Evolutionary conservation across 2,888 invertebrate species (phyloP).

Genomic region (Orthonevra nobilis): DNA sequence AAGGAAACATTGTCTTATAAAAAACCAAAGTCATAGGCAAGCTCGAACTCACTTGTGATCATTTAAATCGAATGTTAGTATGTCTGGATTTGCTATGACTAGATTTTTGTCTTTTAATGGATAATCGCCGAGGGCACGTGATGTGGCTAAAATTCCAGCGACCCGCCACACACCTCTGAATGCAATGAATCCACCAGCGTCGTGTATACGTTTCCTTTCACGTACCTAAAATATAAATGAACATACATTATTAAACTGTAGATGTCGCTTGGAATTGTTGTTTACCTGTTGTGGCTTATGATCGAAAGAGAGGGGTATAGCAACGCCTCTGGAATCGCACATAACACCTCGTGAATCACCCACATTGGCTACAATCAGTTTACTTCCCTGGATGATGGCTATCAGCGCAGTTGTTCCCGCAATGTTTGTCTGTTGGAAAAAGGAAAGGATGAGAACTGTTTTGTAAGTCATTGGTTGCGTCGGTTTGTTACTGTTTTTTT

Average conservation of each 20-base stretch:
- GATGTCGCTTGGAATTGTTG: too few species aligned
- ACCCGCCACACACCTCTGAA: slow-evolving; percentile 98
- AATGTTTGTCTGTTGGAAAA: slow-evolving; percentile 84
- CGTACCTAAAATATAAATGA: slow-evolving; percentile 85
- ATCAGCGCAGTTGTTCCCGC: slow-evolving; percentile 96
- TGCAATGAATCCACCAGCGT: slow-evolving; percentile 96
- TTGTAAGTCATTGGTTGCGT: not conserved
- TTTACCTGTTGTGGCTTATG: slow-evolving; percentile 97
- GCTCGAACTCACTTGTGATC: slow-evolving; percentile 85
- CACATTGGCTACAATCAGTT: slow-evolving; percentile 95
- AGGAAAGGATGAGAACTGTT: too few species aligned
- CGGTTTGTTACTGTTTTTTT: slow-evolving; percentile 86
- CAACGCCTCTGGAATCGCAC: slow-evolving; percentile 94
- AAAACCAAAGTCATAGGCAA: not conserved
- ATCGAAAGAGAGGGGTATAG: slow-evolving; percentile 95
- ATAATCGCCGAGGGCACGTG: slow-evolving; percentile 96
- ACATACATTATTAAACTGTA: too few species aligned
- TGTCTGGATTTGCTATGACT: slow-evolving; percentile 97
- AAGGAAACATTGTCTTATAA: slow-evolving; percentile 2
- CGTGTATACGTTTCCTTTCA: slow-evolving; percentile 94
- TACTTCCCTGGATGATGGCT: slow-evolving; percentile 90
- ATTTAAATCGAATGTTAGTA: slow-evolving; percentile 92
- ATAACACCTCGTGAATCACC: slow-evolving; percentile 98
- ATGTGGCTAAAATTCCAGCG: slow-evolving; percentile 96
- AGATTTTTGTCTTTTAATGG: slow-evolving; percentile 96